phyloP scores from a whole-genome alignment of 2,888 invertebrate species.

The Lypha dubia region DNA sequence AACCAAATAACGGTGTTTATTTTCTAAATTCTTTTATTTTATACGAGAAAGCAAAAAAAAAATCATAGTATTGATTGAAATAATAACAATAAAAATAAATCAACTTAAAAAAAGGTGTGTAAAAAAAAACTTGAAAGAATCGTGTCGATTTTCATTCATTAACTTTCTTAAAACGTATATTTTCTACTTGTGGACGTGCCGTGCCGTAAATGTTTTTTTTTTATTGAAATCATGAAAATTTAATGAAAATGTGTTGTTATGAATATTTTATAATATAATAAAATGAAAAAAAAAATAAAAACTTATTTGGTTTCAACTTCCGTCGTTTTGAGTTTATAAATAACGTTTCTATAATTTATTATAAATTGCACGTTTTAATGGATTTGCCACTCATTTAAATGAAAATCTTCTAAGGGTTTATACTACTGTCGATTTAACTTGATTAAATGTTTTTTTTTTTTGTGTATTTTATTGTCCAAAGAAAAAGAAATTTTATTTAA shows the following conservation, averaged over 20 bases:
- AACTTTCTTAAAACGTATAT: conserved; percentile 47
- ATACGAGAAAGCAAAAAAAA: conserved; percentile 10
- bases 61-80: not conserved
- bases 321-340: conserved; percentile 42
- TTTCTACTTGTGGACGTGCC: conserved; percentile 57
- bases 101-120: conserved; percentile 54
- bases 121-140: conserved; percentile 36
- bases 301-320: conserved; percentile 69
- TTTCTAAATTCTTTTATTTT: conserved; percentile 8
- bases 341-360: conserved; percentile 38
- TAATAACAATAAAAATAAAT: conserved; percentile 14
- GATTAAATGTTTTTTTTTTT: conserved; percentile 25
- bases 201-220: conserved; percentile 51
- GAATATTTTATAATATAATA: conserved; percentile 36
- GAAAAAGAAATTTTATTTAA: conserved; percentile 32
- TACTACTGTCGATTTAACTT: conserved; percentile 29
- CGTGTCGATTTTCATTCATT: conserved; percentile 54
- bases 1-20: conserved; percentile 49
- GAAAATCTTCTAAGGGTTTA: conserved; percentile 44
- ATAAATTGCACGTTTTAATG: conserved; percentile 55
- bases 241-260: conserved; percentile 37
- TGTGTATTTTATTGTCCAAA: not conserved
- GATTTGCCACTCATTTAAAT: conserved; percentile 32
- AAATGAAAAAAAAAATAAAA: conserved; percentile 14
- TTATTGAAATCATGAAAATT: conserved; percentile 34